Conservation (phyloP, 2,888 invertebrate species). For the Ennomos quercinarius region DNA sequence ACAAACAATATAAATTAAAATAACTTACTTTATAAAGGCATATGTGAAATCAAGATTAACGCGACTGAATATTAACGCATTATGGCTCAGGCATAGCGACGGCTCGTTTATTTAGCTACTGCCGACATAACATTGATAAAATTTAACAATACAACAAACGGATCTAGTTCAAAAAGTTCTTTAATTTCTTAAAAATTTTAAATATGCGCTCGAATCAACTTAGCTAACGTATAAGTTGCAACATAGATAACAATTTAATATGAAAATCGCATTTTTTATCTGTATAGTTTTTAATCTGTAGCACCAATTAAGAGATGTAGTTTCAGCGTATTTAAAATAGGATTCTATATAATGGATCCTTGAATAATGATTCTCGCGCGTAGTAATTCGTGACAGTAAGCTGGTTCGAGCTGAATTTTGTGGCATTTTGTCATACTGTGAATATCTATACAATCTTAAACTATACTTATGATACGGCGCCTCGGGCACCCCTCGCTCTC, state of each 20-base stretch:
- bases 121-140: too few relatives aligned
- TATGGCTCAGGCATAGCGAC: too few relatives aligned
- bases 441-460: neutral
- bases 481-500: constrained; percentile 3
- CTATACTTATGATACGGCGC: neutral
- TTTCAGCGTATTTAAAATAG: too few relatives aligned
- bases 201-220: constrained; percentile 3
- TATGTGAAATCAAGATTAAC: neutral
- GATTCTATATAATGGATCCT: too few relatives aligned
- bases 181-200: neutral
- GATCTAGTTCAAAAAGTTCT: too few relatives aligned
- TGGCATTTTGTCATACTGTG: constrained; percentile 14
- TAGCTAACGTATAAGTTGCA: neutral
- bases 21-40: too few relatives aligned
- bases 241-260: neutral
- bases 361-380: neutral
- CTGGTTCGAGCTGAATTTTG: constrained; percentile 2
- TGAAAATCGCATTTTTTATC: neutral
- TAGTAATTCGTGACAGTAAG: constrained; percentile 1
- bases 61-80: too few relatives aligned
- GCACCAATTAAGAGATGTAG: constrained; percentile 9
- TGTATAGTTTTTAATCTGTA: constrained; percentile 1
- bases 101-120: too few relatives aligned
- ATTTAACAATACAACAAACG: too few relatives aligned
- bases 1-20: too few relatives aligned